Percentiles rank a stretch among this genome's conserved stretches.
These are phyloP conservation scores for Tetraneura akinire DNA, from an alignment of 1,140 invertebrate genomes.

Conservation along the genomic window DNA sequence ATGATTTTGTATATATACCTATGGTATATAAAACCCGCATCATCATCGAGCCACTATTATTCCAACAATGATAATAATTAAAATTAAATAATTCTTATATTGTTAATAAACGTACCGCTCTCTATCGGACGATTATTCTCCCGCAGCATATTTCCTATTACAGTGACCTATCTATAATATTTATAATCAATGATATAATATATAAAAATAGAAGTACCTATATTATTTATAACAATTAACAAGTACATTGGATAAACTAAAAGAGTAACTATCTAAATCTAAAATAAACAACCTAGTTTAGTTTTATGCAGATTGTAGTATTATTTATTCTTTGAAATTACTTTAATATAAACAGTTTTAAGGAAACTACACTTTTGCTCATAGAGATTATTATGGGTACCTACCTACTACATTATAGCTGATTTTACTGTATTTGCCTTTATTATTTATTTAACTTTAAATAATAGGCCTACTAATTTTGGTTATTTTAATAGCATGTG, in stretches of 20 bases:
- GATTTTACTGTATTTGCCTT: background rate
- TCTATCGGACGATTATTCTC: too few relatives aligned
- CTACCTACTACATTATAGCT: background rate
- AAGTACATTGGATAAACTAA: background rate
- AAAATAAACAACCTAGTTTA: background rate
- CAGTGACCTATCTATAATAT: too few relatives aligned
- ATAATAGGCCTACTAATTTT: conserved; percentile 7
- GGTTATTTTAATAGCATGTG: conserved; percentile 10
- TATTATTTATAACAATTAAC: background rate
- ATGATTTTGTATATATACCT: too few relatives aligned
- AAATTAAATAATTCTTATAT: background rate
- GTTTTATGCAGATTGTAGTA: background rate
- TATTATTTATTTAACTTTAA: conserved; percentile 24
- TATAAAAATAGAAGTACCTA: background rate
- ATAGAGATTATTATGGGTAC: background rate
- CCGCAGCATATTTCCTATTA: too few relatives aligned
- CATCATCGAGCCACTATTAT: too few relatives aligned
- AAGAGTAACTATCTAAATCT: background rate
- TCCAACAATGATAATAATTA: too few relatives aligned
- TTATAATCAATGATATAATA: background rate
- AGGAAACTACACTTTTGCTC: background rate
- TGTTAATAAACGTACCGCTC: too few relatives aligned
- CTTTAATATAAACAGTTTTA: background rate
- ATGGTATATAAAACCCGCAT: too few relatives aligned
- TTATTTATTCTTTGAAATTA: background rate